A percentile compares a stretch with the other conserved stretches of the same genome.
phyloP scores from a whole-genome alignment of 2,113 vertebrate genomes.

The Furnarius figulus region DNA sequence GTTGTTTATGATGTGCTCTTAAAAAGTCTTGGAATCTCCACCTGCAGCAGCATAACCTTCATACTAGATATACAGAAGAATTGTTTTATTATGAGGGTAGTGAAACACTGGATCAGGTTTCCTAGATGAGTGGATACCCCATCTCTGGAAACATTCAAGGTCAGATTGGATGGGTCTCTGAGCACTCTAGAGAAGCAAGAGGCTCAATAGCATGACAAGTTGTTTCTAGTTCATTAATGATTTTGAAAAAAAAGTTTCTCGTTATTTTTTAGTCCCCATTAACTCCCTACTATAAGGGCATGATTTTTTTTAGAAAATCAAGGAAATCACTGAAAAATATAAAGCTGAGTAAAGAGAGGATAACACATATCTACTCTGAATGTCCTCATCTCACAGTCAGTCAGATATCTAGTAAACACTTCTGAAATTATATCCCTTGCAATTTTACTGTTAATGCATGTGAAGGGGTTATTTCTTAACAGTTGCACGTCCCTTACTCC shows the following conservation, averaged over 20 bases:
- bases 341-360: not conserved
- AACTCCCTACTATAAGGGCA: not conserved
- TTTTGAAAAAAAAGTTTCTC: not conserved
- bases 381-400: not conserved
- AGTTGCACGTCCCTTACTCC: not conserved
- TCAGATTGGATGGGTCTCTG: not conserved
- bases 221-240: not conserved
- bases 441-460: not conserved
- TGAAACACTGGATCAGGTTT: not conserved
- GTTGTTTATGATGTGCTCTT: not conserved
- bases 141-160: not conserved
- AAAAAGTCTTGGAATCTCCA: not conserved
- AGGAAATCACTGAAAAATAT: not conserved
- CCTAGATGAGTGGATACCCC: not conserved
- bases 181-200: not conserved
- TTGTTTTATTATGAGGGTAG: not conserved
- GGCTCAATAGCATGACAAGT: not conserved
- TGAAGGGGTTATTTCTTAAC: not conserved
- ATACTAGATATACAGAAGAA: not conserved
- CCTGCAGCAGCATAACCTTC: not conserved
- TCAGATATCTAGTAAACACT: not conserved
- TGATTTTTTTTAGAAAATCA: not conserved
- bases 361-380: not conserved
- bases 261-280: not conserved
- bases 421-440: not conserved